phyloP scores from a whole-genome alignment of 2,888 invertebrate species.

The Acheta domesticus region DNA sequence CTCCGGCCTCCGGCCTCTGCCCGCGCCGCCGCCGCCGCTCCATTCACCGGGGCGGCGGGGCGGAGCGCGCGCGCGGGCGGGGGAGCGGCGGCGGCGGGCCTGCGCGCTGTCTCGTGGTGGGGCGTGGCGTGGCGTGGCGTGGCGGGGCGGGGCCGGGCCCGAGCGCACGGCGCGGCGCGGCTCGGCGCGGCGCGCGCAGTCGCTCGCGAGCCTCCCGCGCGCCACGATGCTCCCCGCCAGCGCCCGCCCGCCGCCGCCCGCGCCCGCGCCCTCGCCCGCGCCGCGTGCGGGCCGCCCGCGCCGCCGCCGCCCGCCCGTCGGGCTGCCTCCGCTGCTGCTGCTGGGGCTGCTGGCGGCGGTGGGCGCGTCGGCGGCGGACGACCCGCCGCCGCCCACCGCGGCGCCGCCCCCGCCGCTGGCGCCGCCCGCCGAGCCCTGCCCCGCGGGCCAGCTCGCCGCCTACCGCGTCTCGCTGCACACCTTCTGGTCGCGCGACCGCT shows the following conservation, averaged over 20 bases:
- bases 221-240: background rate
- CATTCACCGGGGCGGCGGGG: background rate
- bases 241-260: background rate
- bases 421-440: conserved; percentile 22
- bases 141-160: background rate
- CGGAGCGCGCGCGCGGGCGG: background rate
- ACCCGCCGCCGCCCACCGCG: background rate
- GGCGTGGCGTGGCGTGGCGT: background rate
- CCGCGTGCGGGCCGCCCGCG: background rate
- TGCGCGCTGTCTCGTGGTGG: background rate
- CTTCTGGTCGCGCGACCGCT: conserved; percentile 84
- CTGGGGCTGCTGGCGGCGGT: background rate
- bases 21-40: background rate
- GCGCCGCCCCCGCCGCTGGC: background rate
- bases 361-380: background rate
- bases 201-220: background rate
- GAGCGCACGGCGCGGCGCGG: background rate
- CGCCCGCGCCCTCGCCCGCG: background rate
- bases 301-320: background rate
- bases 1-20: background rate
- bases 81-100: background rate
- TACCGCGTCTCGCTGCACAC: conserved; percentile 60
- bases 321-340: background rate
- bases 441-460: conserved; percentile 20
- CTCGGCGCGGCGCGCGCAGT: background rate